Conservation (phyloP, 1,140 invertebrate genomes). For the Saccostrea echinata region DNA sequence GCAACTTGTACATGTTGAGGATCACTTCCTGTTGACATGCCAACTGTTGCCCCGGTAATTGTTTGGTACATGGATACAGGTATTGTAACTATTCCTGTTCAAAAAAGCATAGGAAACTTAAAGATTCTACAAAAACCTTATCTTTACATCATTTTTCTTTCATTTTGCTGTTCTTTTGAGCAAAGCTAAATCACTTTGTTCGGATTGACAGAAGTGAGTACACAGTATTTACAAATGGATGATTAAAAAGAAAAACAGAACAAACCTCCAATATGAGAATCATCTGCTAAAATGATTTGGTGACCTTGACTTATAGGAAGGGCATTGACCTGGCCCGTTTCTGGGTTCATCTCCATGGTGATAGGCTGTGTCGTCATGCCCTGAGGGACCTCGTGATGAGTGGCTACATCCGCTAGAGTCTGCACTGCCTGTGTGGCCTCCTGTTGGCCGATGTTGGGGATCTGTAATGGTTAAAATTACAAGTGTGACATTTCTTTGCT, state of each 20-base stretch:
- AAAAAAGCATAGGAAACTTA: slow-evolving; percentile 26
- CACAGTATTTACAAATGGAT: not conserved
- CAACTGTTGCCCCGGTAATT: slow-evolving; percentile 86
- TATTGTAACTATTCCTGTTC: slow-evolving; percentile 91
- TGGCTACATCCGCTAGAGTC: slow-evolving; percentile 88
- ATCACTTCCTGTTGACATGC: slow-evolving; percentile 22
- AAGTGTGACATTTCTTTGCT: too few species aligned
- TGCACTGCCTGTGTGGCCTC: slow-evolving; percentile 86
- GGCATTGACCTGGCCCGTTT: slow-evolving; percentile 69
- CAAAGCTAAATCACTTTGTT: too few species aligned
- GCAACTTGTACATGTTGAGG: slow-evolving; percentile 64
- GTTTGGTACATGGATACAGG: slow-evolving; percentile 98
- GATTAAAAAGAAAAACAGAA: not conserved
- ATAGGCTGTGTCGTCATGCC: slow-evolving; percentile 63
- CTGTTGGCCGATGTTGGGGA: slow-evolving; percentile 65
- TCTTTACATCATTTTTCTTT: too few species aligned
- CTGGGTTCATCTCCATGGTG: slow-evolving; percentile 88
- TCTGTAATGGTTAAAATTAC: not conserved
- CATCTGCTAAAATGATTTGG: slow-evolving; percentile 92
- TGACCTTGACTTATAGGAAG: slow-evolving; percentile 79
- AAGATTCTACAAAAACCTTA: not conserved
- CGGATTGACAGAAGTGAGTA: not conserved
- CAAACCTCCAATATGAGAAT: slow-evolving; percentile 59
- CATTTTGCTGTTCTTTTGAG: too few species aligned
- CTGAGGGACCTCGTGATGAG: slow-evolving; percentile 82